Evolutionary conservation across 1,140 invertebrate species (phyloP), one percentile per base, ranked within the genome.

Genomic region (Drosophila navojoa): DNA sequence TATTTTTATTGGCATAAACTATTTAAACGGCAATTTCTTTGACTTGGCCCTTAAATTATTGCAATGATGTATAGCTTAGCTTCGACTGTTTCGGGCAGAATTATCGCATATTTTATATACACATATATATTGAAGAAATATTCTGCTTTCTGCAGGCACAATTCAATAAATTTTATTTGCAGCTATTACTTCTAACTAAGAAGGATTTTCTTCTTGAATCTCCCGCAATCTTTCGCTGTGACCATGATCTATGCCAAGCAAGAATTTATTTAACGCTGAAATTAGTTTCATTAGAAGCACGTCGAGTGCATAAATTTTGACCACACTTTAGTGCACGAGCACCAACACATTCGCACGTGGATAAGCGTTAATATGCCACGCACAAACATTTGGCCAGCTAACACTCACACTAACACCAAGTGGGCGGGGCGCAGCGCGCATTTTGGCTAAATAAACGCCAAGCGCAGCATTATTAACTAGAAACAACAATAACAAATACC

Each of bases 261-360:
- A 54, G 50, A 60, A 67, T 78, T 79, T 73, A 76, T 71, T 71
- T 62, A 55, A 44, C 49, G 60, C 53, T 76, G 50, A 63, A 87
- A 74, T 68, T 76, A 82, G 82, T 87, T 86, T 82, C 79, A 87
- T 79, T 82, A 69, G 79, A 79, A 77, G 68, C 70, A 64, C 54
- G 53, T 67, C 70, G 58, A 16, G 55, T 27, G 42, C 71, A 76
- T 69, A 66, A 67, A 62, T 66, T 73, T 19, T 42, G 58, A 29
- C 49, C 47, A 42, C 44, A 71, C 52, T 40, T 42, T 27, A 11
- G n/a, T 32, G 7, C 22, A 42, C 54, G 5, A 5, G 13, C 50
- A 62, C 68, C 25, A 35, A 22, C 49, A 7, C 29, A 84, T 57
- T 73, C 69, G 40, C 64, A 68, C 49, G 77, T 47, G 74, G 60